These are phyloP conservation scores for Oxygymnocypris stewartii DNA, from an alignment of 2,113 vertebrate species.

Conservation along the genomic window DNA sequence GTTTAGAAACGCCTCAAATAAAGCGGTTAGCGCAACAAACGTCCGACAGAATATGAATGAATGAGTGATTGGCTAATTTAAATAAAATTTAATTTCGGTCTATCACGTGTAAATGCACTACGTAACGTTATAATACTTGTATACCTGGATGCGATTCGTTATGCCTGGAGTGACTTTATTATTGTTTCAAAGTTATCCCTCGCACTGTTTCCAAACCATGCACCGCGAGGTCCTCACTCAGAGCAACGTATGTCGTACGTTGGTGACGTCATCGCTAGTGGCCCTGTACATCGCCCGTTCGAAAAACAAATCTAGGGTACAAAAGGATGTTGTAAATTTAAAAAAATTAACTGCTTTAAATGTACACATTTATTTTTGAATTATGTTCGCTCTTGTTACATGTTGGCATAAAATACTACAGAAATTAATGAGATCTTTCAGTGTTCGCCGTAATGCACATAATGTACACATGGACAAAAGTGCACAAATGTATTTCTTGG, in stretches of 20 bases:
- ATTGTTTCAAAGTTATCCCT: neutral
- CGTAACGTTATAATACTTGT: neutral
- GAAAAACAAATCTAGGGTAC: neutral
- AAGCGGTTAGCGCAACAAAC: neutral
- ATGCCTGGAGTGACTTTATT: neutral
- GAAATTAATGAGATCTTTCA: neutral
- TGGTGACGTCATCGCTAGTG: conserved; percentile 23
- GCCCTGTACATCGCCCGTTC: neutral
- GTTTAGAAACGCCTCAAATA: neutral
- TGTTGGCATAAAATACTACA: neutral
- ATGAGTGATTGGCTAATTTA: neutral
- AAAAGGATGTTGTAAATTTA: neutral
- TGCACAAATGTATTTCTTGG: neutral
- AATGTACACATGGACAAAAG: no score
- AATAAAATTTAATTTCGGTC: neutral
- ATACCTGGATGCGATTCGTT: neutral
- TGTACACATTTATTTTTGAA: neutral
- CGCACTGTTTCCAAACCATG: conserved; percentile 45
- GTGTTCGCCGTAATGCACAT: neutral
- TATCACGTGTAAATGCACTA: neutral
- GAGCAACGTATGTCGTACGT: conserved; percentile 46
- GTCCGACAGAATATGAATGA: conserved; percentile 1
- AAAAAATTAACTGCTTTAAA: no score
- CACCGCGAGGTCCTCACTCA: conserved; percentile 49
- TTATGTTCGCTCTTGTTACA: neutral